A percentile compares a stretch with the other conserved stretches of the same genome.
Conservation (phyloP, 2,797 vertebrate genomes). For the Denticeps clupeoides region DNA sequence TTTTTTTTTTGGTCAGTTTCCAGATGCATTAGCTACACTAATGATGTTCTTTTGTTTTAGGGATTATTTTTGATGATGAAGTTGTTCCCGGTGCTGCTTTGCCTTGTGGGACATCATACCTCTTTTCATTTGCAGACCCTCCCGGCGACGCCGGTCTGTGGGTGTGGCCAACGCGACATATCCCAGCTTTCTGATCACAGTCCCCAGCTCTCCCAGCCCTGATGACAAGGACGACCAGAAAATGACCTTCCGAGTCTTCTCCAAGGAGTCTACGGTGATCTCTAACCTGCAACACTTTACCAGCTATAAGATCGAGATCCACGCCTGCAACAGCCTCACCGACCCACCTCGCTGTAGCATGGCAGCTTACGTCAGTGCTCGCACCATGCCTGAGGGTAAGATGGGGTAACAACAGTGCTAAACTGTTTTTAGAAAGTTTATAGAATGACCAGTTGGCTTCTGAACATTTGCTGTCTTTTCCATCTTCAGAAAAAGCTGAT, state of each 20-base stretch:
- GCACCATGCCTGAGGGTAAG: conserved; percentile 89
- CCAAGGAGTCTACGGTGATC: conserved; percentile 81
- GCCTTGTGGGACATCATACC: conserved; percentile 4
- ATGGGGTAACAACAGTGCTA: too few species aligned
- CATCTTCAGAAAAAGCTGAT: conserved; percentile 76
- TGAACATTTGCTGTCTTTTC: too few species aligned
- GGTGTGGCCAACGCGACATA: conserved; percentile 64
- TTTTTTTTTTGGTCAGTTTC: too few species aligned
- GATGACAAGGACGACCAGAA: conserved; percentile 47
- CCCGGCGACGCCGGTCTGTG: conserved; percentile 72
- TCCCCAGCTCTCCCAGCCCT: conserved; percentile 24
- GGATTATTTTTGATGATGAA: too few species aligned
- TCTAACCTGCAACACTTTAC: conserved; percentile 88
- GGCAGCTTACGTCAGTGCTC: conserved; percentile 79
- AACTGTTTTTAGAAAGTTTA: too few species aligned
- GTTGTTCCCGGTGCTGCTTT: too few species aligned
- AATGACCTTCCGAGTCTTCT: conserved; percentile 60
- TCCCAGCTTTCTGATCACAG: conserved; percentile 42
- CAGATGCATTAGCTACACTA: too few species aligned
- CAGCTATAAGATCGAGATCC: conserved; percentile 90
- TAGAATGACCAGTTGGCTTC: too few species aligned
- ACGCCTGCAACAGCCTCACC: conserved; percentile 77
- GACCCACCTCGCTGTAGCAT: conserved; percentile 73
- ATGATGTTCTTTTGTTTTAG: too few species aligned
- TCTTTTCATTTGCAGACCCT: conserved; percentile 53